Base-by-base conservation (phyloP, 2,113 vertebrate genomes). In the Bubo scandiacus region DNA sequence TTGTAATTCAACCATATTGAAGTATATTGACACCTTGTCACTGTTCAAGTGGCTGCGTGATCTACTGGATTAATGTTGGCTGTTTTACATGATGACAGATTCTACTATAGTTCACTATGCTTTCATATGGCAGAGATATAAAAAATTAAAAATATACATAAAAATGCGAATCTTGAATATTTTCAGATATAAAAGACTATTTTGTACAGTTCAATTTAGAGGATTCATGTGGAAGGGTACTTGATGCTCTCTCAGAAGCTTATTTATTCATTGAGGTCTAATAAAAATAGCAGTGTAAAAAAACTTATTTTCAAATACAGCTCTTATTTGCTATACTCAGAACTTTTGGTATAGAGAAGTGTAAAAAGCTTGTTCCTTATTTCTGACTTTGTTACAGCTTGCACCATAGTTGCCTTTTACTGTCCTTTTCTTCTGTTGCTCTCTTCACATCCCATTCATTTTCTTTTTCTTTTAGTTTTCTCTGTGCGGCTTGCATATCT, bases 21-120 rank as follows among this genome's bases (percentile, higher is more conserved):
- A 94, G 51, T 91, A 10, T 87, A 63, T 95, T 96, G 96, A 83
- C 88, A 94, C 49, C 47, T 84, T 86, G 71, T 92, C 89, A 78
- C 67, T 73, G 63, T 86, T 92, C 52, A 82, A 91, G 70, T 83
- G 81, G 36, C 62, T 25, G 10, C 4, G 0, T 92, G 93, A 54
- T 81, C 36, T 82, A 3, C 51, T 96, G 83, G 79, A 91, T 93
- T 95, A 81, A 74, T 86, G 42, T 13, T 91, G 83, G 19, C n/a
- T 94, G 3, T 73, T 88, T 86, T 70, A 42, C 30, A 10, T 51
- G n/a, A 51, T 89, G 86, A 54, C 25, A 65, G 58, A 49, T 75
- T 78, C 68, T 86, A 20, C n/a, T 80, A 36, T 18, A 80, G 26
- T 62, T 83, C 13, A 18, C 47, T 92, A 36, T 25, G 38, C 22